Evolutionary conservation across 2,888 invertebrate species (phyloP), one percentile per base, ranked within the genome.

Genomic region (Julus scanicus): DNA sequence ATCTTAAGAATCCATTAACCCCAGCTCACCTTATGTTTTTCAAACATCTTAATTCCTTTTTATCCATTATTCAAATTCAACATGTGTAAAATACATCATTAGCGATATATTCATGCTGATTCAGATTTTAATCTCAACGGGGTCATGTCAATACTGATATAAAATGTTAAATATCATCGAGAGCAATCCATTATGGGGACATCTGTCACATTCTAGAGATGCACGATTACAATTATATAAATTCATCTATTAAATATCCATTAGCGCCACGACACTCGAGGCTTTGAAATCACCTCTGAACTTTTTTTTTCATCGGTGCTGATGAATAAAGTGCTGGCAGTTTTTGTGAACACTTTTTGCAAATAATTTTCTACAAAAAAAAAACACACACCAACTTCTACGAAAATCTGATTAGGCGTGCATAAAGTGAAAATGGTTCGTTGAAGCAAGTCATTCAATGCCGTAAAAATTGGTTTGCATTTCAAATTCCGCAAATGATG

Each of bases 401-500:
- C 71, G 71, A 71, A 71, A 71, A 71, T 71, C 71, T 71, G 71
- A 71, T 71, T 71, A 71, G 29, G 71, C 71, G 71, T 71, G 29
- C 29, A 71, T 71, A 71, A 71, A 71, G 29, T 29, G 71, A 20
- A 71, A 71, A 71, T 71, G 71, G n/a, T 71, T 71, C 29, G 71
- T 20, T 29, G 71, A 29, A 71, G 71, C 71, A 29, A 71, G 71
- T 71, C 71, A 71, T 71, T 71, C 71, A 29, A 71, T 29, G 29
- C 29, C 71, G 71, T 71, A 11, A 29, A 71, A 71, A 29, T 71
- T 71, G 71, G 71, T 71, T 29, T n/a, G 71, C 71, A 71, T 71
- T 71, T 29, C 71, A 71, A 29, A 71, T 71, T 71, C 71, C 29
- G 71, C 71, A 71, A 71, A 71, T 71, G 71, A 71, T 71, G 29